A percentile compares a stretch with the other conserved stretches of the same genome.
Conservation (phyloP, 2,113 vertebrate species). For the Mesoclemmys tuberculata region DNA sequence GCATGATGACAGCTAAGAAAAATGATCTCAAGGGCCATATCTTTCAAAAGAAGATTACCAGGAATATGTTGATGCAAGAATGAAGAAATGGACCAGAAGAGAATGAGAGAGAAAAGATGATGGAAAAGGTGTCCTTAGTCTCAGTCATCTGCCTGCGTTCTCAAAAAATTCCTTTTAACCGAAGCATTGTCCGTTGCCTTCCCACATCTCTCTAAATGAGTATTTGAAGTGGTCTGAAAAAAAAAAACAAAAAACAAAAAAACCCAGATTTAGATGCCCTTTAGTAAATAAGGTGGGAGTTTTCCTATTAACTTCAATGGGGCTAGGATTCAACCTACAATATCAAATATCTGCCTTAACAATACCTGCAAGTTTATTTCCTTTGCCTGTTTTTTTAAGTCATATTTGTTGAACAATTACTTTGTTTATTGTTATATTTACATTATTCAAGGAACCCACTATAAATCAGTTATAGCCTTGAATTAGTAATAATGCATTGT, state of each 20-base stretch:
- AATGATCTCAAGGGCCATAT: background rate
- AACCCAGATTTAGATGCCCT: background rate
- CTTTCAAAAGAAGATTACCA: background rate
- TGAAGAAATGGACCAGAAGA: background rate
- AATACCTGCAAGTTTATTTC: background rate
- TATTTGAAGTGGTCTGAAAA: background rate
- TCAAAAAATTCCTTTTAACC: background rate
- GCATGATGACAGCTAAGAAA: background rate
- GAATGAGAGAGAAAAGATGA: background rate
- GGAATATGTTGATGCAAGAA: slow-evolving; percentile 6
- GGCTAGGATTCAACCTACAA: background rate
- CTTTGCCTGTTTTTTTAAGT: background rate
- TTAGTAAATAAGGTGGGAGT: background rate
- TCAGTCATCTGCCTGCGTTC: background rate
- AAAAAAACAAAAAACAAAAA: too few relatives aligned
- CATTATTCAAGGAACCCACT: background rate
- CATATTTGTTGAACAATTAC: background rate
- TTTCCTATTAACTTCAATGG: background rate
- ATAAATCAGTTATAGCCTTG: background rate
- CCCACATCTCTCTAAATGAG: background rate
- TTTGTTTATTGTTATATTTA: background rate
- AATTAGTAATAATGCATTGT: background rate
- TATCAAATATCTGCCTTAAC: background rate
- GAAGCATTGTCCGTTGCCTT: background rate
- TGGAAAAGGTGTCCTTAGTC: background rate